Evolutionary conservation across 2,888 invertebrate species (phyloP).

Genomic region (Villa cingulata): DNA sequence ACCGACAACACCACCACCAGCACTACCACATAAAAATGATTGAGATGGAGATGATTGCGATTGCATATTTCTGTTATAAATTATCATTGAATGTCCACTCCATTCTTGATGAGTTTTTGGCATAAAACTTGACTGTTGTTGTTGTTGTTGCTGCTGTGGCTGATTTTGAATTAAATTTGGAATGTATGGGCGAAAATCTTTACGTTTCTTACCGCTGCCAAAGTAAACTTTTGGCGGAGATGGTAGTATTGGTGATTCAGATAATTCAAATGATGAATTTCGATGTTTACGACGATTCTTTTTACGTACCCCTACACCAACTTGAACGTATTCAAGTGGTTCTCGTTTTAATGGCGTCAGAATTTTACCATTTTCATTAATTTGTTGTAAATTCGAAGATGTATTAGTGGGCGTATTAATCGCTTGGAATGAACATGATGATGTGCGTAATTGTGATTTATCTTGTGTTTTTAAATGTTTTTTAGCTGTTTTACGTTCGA

Average conservation of each 20-base stretch:
- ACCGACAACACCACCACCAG: slow-evolving; percentile 39
- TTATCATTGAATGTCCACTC: slow-evolving; percentile 59
- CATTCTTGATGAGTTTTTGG: slow-evolving; percentile 35
- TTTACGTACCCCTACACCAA: slow-evolving; percentile 52
- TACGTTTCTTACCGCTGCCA: slow-evolving; percentile 40
- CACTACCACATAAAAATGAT: slow-evolving; percentile 33
- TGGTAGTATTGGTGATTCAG: slow-evolving; percentile 55
- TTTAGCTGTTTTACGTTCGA: slow-evolving; percentile 40
- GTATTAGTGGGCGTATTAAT: neutral
- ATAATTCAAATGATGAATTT: slow-evolving; percentile 42
- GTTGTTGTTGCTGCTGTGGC: too few species aligned
- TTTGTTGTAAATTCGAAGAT: slow-evolving; percentile 16
- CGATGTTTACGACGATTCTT: slow-evolving; percentile 55
- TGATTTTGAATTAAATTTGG: slow-evolving; percentile 19
- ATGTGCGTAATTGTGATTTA: slow-evolving; percentile 24
- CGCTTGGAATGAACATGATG: too few species aligned
- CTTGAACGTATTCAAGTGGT: slow-evolving; percentile 59
- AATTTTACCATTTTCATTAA: slow-evolving; percentile 36
- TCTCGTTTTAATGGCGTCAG: slow-evolving; percentile 55
- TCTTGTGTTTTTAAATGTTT: slow-evolving; percentile 33
- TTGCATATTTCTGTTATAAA: slow-evolving; percentile 45
- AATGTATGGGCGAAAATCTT: slow-evolving; percentile 45
- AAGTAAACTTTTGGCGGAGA: slow-evolving; percentile 52
- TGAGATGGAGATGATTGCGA: slow-evolving; percentile 44
- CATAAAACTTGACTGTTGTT: slow-evolving; percentile 8